Evolutionary conservation across 2,113 vertebrate species (phyloP).

Genomic region (Propithecus coquereli): DNA sequence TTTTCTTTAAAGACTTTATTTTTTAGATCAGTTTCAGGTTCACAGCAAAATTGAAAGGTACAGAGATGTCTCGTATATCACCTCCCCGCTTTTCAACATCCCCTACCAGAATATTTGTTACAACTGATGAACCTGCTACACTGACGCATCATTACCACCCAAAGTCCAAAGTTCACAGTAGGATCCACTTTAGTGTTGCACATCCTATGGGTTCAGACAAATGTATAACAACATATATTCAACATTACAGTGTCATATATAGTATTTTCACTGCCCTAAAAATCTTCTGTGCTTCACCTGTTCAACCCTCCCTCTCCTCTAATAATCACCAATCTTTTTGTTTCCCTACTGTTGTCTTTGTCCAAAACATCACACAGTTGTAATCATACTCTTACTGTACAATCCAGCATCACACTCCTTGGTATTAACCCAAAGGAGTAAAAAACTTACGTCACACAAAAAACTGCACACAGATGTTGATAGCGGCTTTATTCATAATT

Average conservation of each 20-base stretch:
- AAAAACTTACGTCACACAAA: not conserved
- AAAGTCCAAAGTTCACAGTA: not conserved
- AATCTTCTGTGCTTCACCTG: not conserved
- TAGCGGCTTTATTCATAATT: not conserved
- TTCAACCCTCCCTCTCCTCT: not conserved
- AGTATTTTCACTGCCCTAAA: not conserved
- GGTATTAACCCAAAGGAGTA: not conserved
- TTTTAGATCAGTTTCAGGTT: not conserved
- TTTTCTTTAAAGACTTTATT: not conserved
- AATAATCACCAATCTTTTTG: not conserved
- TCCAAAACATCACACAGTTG: not conserved
- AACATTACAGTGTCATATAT: not conserved
- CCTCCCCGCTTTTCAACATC: not conserved
- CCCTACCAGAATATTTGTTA: not conserved
- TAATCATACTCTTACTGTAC: not conserved
- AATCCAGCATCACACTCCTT: not conserved
- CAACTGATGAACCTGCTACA: not conserved
- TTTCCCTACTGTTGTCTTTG: not conserved
- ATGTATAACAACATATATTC: not conserved
- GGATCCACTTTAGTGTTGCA: not conserved
- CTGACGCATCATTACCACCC: not conserved
- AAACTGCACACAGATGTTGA: not conserved
- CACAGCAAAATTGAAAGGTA: not conserved
- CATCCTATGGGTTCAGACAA: not conserved
- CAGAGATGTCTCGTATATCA: not conserved